Conservation (phyloP, 2,888 invertebrate species). For the Odontothrips loti region DNA sequence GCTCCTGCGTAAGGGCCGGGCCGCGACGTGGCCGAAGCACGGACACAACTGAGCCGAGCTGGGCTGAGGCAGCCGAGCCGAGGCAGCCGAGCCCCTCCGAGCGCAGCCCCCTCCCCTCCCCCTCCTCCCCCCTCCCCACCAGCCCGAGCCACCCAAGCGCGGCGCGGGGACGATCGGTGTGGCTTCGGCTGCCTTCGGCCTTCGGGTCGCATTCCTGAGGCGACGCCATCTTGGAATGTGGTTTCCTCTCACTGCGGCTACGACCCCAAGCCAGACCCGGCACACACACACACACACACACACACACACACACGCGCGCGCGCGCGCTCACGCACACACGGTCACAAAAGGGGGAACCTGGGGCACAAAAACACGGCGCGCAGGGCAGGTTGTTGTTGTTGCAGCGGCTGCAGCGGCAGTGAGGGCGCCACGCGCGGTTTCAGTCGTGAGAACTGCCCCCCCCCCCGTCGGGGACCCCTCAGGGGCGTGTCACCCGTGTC, state of each 20-base stretch:
- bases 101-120: neutral
- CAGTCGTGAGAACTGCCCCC: neutral
- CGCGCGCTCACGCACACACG: neutral
- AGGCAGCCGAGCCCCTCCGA: neutral
- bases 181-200: neutral
- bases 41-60: neutral
- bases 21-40: neutral
- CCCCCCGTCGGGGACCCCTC: too few species aligned
- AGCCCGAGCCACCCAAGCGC: neutral
- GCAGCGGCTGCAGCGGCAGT: neutral
- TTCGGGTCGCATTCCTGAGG: conserved; percentile 49
- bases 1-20: neutral
- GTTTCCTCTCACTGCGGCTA: conserved; percentile 3
- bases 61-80: neutral
- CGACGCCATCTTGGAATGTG: conserved; percentile 52
- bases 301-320: neutral
- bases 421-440: neutral
- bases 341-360: too few species aligned
- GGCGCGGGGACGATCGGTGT: neutral
- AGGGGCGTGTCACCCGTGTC: too few species aligned
- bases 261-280: neutral
- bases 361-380: too few species aligned
- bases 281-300: neutral
- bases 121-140: neutral
- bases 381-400: too few species aligned